Evolutionary conservation across 2,888 invertebrate species (phyloP).

Genomic region (Cantharis lateralis): DNA sequence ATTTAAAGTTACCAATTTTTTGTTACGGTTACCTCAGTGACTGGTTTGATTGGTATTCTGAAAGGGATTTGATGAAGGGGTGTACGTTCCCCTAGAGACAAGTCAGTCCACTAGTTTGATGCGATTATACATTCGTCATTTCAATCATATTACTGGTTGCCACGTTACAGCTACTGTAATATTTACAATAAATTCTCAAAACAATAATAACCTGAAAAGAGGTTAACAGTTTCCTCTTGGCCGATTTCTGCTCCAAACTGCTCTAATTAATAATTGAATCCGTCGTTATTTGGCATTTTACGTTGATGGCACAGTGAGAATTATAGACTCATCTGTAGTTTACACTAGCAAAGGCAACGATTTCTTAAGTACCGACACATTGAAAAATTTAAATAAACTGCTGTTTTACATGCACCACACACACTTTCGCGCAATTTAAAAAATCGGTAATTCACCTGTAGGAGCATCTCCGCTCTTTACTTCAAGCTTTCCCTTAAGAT

Average conservation of each 20-base stretch:
- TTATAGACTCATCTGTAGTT: background rate
- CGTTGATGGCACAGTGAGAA: background rate
- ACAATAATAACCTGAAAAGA: background rate
- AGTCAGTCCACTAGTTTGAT: slow-evolving; percentile 22
- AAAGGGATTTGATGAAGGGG: slow-evolving; percentile 23
- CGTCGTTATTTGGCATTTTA: background rate
- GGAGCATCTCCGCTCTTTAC: background rate
- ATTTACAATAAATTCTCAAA: background rate
- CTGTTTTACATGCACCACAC: background rate
- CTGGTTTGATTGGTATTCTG: slow-evolving; percentile 28
- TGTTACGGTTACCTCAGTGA: background rate
- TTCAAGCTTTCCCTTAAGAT: background rate
- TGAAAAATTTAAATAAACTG: background rate
- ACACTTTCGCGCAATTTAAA: background rate
- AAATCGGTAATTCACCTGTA: background rate
- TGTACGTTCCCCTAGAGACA: slow-evolving; percentile 16
- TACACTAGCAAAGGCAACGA: background rate
- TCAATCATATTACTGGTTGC: background rate
- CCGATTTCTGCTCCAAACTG: background rate
- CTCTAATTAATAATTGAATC: background rate
- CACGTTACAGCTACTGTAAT: background rate
- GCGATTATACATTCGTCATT: slow-evolving; percentile 17
- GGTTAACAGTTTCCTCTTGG: background rate
- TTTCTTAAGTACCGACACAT: background rate
- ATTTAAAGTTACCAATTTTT: background rate